Evolutionary conservation across 1,140 invertebrate genomes (phyloP).

Genomic region (Lepeophtheirus salmonis): DNA sequence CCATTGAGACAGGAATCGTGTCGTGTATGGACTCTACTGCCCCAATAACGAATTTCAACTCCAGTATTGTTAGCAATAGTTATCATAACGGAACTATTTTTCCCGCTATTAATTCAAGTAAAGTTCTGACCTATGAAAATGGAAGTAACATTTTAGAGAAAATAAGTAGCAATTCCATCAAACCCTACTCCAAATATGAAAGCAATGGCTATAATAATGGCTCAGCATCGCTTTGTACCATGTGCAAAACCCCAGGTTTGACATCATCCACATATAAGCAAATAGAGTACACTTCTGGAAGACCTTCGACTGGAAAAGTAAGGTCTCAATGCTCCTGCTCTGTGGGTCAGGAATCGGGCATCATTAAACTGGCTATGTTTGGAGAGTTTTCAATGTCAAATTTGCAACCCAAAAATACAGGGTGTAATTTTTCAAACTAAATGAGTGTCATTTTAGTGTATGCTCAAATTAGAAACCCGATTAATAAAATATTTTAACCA

Average conservation of each 20-base stretch:
- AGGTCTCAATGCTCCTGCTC: not conserved
- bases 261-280: not conserved
- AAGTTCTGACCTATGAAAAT: not conserved
- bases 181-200: not conserved
- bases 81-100: too few relatives aligned
- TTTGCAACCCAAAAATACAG: not conserved
- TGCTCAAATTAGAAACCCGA: too few relatives aligned
- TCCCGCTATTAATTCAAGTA: not conserved
- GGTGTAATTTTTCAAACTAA: not conserved
- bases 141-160: too few relatives aligned
- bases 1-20: too few relatives aligned
- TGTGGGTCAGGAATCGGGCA: not conserved
- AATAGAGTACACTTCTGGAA: not conserved
- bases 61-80: too few relatives aligned
- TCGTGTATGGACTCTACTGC: too few relatives aligned
- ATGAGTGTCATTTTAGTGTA: too few relatives aligned
- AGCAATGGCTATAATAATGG: not conserved
- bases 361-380: not conserved
- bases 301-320: not conserved
- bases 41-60: too few relatives aligned
- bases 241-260: not conserved
- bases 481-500: too few relatives aligned
- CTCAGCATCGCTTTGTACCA: not conserved
- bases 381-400: not conserved
- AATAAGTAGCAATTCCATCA: too few relatives aligned